Evolutionary conservation across 1,140 invertebrate genomes (phyloP), one percentile per base, ranked within the genome.

Genomic region (Trypoxylus dichotomus): DNA sequence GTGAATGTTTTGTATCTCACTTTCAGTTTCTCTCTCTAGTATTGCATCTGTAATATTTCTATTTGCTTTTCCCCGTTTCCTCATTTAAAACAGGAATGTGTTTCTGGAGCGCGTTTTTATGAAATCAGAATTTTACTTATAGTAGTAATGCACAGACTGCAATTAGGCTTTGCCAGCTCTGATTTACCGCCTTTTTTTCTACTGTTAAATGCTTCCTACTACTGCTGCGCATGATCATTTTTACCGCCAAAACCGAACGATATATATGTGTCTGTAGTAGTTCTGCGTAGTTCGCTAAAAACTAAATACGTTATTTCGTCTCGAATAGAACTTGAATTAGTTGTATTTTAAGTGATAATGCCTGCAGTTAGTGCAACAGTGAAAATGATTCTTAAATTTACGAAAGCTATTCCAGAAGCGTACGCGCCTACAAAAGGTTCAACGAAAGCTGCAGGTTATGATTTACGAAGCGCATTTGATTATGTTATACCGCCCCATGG

Each of bases 391-490:
- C 83, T 86, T 41, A 82, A 90, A 76, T 97, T 94, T 84, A 92
- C 92, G 13, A 96, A 95, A 83, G 83, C 97, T 5, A 89, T 90
- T 15, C 91, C 93, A 24, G 90, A 97, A 83, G 98, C 97, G 0
- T 90, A 90, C 76, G 85, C 91, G 15, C 97, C 98, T 1, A 88
- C 90, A 0, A 95, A 93, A 86, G 97, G 96, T 7, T 98, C 96
- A 0, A 88, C 90, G 76, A 88, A 90, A 76, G 94, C 98, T 54
- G 97, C 97, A 78, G 97, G 97, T 27, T 96, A 92, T 81, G 98
- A 99, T 89, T 87, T 99, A 32, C 93, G 91, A 86, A 96, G 95
- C 91, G 97, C 97, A 7, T 96, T 97, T 84, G 92, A 97, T 76
- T 91, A 92, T 79, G 85, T 89, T 0, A 91, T 99, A 13, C 95